phyloP scores from a whole-genome alignment of 2,113 vertebrate genomes.

The Sterrhoptilus dennistouni region DNA sequence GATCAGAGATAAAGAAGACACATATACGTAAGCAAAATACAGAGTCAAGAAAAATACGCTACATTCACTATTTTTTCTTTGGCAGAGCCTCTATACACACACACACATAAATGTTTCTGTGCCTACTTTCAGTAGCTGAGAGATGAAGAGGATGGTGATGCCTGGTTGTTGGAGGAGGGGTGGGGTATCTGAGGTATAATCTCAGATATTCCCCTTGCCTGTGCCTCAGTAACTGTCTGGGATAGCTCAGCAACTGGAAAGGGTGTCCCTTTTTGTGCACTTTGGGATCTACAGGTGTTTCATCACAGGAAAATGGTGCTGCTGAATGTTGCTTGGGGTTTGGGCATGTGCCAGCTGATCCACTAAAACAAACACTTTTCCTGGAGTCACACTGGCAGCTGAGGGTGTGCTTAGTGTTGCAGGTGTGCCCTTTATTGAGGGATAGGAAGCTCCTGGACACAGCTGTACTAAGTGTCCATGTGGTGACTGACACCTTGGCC shows the following conservation, averaged over 20 bases:
- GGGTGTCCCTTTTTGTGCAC: background rate
- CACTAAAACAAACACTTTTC: background rate
- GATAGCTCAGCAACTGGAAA: background rate
- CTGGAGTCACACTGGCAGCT: background rate
- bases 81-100: background rate
- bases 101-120: background rate
- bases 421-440: background rate
- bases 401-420: background rate
- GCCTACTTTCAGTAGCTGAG: background rate
- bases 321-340: background rate
- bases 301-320: background rate
- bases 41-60: background rate
- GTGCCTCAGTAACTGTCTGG: background rate
- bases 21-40: background rate
- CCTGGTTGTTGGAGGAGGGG: background rate
- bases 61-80: accelerated
- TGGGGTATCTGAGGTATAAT: background rate
- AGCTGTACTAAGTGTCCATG: background rate
- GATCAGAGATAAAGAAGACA: background rate
- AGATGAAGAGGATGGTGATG: background rate
- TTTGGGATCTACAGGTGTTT: background rate
- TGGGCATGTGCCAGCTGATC: background rate
- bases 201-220: background rate
- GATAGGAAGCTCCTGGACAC: background rate
- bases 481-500: background rate